Conservation (phyloP, 2,113 vertebrate genomes). For the Helogale parvula region DNA sequence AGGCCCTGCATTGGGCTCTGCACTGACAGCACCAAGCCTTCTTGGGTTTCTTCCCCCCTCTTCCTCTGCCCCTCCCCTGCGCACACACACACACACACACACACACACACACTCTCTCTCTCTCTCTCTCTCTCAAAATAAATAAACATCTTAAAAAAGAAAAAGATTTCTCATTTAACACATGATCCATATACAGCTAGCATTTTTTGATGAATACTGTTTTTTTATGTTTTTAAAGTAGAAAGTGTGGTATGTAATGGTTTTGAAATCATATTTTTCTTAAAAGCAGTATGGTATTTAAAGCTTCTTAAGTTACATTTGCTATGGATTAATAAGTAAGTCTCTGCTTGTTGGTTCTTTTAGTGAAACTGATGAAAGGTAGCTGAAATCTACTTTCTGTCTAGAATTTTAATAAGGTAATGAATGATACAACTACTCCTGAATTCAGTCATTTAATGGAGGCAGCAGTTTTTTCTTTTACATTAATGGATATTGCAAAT, state of each 20-base stretch:
- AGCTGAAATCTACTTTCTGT: constrained; percentile 31
- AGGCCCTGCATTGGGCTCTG: too few relatives aligned
- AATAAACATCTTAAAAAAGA: too few relatives aligned
- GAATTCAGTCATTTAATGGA: not conserved
- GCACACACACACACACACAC: accelerated
- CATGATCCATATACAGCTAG: not conserved
- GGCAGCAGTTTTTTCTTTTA: not conserved
- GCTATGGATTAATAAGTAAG: not conserved
- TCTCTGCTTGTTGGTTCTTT: constrained; percentile 20
- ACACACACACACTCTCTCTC: too few relatives aligned
- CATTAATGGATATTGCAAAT: not conserved
- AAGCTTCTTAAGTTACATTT: not conserved
- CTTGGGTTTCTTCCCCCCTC: too few relatives aligned
- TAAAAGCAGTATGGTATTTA: constrained; percentile 25
- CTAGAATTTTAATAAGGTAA: constrained; percentile 24
- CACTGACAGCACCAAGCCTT: too few relatives aligned
- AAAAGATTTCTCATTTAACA: not conserved
- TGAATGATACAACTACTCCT: not conserved
- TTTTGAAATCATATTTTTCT: not conserved
- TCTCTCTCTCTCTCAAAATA: too few relatives aligned
- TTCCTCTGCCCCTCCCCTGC: too few relatives aligned
- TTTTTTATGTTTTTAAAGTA: constrained; percentile 10
- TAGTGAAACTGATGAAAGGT: not conserved
- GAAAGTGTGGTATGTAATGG: not conserved
- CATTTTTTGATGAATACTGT: constrained; percentile 19